phyloP scores from a whole-genome alignment of 2,797 vertebrate genomes.

The Heterohyrax brucei region DNA sequence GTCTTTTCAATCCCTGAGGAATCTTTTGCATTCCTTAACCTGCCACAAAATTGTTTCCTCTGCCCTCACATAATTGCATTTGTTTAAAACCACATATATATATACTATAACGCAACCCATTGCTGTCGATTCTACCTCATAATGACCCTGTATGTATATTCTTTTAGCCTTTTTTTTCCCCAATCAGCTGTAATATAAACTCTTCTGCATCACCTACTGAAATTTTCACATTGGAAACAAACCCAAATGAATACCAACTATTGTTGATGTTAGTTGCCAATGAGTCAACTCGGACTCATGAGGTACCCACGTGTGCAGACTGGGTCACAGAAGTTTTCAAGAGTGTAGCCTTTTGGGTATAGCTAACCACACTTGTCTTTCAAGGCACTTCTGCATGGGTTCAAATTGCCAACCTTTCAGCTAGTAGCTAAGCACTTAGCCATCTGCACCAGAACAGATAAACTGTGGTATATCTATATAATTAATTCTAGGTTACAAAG shows the following conservation, averaged over 20 bases:
- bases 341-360: not conserved
- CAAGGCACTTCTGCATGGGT: not conserved
- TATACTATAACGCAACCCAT: too few relatives aligned
- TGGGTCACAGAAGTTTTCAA: not conserved
- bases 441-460: not conserved
- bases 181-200: not conserved
- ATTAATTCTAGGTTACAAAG: not conserved
- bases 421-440: not conserved
- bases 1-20: not conserved
- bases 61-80: not conserved
- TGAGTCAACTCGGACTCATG: not conserved
- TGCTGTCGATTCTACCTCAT: too few relatives aligned
- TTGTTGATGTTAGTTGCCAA: not conserved
- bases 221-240: constrained; percentile 30
- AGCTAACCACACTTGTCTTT: not conserved
- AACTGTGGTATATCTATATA: not conserved
- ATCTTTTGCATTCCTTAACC: not conserved
- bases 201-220: not conserved
- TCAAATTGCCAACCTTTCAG: not conserved
- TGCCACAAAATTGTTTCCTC: not conserved
- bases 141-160: too few relatives aligned
- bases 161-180: not conserved
- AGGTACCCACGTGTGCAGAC: not conserved
- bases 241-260: not conserved
- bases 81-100: not conserved